A percentile compares a stretch with the other conserved stretches of the same genome.
Evolutionary conservation across 2,797 vertebrate genomes (phyloP).

Genomic region (Rallus crepitans): DNA sequence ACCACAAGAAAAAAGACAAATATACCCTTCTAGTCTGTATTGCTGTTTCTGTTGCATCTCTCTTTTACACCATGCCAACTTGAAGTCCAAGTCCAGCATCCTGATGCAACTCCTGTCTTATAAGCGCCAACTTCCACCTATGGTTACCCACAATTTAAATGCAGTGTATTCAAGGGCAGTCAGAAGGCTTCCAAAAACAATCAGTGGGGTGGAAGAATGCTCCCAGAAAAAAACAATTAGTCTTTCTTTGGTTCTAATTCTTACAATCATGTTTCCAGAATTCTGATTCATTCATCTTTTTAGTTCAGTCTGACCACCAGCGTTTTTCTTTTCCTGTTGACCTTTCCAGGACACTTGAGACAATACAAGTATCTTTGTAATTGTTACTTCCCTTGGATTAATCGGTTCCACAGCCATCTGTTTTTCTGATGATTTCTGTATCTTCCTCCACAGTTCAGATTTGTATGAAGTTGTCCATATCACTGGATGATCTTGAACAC

Average conservation of each 20-base stretch:
- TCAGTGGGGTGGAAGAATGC: neutral
- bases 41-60: neutral
- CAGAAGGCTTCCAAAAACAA: neutral
- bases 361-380: neutral
- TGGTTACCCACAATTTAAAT: neutral
- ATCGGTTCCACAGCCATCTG: neutral
- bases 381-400: neutral
- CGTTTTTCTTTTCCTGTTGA: neutral
- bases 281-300: neutral
- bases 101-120: accelerated
- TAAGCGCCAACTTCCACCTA: neutral
- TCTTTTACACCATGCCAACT: neutral
- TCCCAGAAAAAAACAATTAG: neutral
- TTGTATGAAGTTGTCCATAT: neutral
- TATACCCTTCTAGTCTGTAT: neutral
- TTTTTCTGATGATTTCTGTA: neutral
- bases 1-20: neutral
- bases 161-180: accelerated
- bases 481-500: neutral
- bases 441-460: neutral
- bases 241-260: neutral
- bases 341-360: neutral
- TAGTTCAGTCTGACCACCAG: neutral
- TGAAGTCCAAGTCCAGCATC: neutral
- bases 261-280: neutral